Conservation (phyloP, 64 coral and sea anemone genomes). For the Trachythela sp. region DNA sequence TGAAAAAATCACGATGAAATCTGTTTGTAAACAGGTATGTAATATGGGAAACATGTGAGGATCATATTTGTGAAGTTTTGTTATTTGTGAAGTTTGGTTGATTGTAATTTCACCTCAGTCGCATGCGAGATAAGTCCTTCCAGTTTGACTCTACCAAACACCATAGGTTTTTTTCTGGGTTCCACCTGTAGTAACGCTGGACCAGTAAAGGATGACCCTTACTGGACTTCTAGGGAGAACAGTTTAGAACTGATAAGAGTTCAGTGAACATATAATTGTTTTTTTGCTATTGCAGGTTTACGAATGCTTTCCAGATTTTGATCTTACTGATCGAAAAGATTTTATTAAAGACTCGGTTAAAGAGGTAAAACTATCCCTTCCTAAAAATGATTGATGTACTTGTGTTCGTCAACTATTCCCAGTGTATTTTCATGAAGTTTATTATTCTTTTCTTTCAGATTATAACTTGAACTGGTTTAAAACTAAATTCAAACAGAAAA, state of each 20-base stretch:
- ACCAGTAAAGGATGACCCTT: too few species aligned
- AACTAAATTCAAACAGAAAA: not conserved
- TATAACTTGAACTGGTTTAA: not conserved
- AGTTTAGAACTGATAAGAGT: too few species aligned
- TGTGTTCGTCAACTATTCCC: not conserved
- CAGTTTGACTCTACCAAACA: too few species aligned
- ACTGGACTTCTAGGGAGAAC: too few species aligned
- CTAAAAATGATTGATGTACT: not conserved
- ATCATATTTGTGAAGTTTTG: too few species aligned
- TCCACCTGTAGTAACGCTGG: too few species aligned
- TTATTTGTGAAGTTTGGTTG: too few species aligned
- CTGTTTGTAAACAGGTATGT: slow-evolving; percentile 5
- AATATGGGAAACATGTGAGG: slow-evolving; percentile 6
- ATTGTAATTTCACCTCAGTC: too few species aligned
- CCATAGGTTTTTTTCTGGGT: too few species aligned
- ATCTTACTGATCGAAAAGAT: slow-evolving; percentile 2
- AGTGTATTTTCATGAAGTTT: not conserved
- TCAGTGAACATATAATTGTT: too few species aligned
- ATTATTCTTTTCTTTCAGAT: not conserved
- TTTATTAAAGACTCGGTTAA: slow-evolving; percentile 16
- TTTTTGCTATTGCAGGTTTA: not conserved
- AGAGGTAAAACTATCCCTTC: not conserved
- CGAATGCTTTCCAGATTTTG: not conserved
- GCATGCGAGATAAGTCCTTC: too few species aligned
- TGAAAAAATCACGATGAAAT: slow-evolving; percentile 17